Conservation (phyloP, 2,797 vertebrate species). For the Bovichtus diacanthus region DNA sequence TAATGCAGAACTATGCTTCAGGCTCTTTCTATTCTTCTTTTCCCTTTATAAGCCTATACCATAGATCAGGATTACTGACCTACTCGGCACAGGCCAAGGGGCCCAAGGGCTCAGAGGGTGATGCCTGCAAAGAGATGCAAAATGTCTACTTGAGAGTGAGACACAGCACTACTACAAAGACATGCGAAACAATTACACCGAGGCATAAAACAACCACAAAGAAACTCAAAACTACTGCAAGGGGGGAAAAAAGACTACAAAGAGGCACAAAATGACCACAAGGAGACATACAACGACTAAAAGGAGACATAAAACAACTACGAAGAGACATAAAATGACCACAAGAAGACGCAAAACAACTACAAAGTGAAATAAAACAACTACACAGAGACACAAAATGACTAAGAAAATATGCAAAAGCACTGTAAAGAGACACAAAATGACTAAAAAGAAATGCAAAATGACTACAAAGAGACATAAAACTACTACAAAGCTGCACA, state of each 20-base stretch:
- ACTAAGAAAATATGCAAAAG: not conserved
- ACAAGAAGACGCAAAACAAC: not conserved
- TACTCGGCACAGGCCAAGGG: not conserved
- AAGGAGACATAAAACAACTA: not conserved
- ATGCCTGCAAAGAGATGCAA: not conserved
- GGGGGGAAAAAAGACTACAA: not conserved
- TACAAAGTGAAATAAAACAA: not conserved
- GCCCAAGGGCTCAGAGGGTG: not conserved
- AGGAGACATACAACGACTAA: not conserved
- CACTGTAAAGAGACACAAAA: not conserved
- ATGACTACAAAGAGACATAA: not conserved
- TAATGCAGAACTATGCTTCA: constrained; percentile 3
- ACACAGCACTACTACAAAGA: not conserved
- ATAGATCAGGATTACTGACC: not conserved
- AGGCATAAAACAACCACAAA: not conserved
- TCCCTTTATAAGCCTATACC: constrained; percentile 3
- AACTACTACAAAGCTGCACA: not conserved
- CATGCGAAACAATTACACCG: not conserved
- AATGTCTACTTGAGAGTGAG: not conserved
- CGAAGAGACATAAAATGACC: not conserved
- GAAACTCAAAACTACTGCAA: not conserved
- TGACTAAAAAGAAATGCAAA: not conserved
- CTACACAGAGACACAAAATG: not conserved
- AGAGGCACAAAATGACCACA: not conserved
- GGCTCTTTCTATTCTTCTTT: constrained; percentile 10